Evolutionary conservation across 2,797 vertebrate genomes (phyloP).

Genomic region (Sarcophilus harrisii): DNA sequence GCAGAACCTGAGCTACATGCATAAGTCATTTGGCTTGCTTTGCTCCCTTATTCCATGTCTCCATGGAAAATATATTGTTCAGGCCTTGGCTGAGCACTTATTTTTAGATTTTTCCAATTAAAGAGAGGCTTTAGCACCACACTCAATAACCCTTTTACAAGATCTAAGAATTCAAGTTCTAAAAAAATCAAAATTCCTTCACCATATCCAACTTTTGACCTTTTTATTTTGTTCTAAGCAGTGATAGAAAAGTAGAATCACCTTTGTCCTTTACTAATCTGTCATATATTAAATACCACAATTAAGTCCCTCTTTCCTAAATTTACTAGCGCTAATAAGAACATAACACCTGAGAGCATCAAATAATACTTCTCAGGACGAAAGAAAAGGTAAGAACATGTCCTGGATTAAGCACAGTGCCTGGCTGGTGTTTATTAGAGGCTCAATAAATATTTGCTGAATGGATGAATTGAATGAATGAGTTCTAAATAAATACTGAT

Average conservation of each 20-base stretch:
- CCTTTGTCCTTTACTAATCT: neutral
- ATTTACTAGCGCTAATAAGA: neutral
- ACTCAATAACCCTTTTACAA: neutral
- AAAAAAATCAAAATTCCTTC: neutral
- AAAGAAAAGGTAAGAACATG: neutral
- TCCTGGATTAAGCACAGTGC: neutral
- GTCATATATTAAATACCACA: neutral
- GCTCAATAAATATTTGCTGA: neutral
- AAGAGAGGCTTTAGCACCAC: neutral
- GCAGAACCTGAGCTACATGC: neutral
- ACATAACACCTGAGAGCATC: neutral
- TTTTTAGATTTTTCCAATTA: neutral
- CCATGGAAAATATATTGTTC: neutral
- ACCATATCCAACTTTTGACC: neutral
- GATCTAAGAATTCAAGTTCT: neutral
- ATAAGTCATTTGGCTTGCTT: neutral
- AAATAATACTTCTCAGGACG: neutral
- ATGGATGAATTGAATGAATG: neutral
- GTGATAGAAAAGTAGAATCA: neutral
- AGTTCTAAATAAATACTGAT: neutral
- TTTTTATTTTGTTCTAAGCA: neutral
- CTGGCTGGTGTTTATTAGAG: neutral
- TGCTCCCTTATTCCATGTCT: neutral
- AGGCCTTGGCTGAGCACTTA: neutral
- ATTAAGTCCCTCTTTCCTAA: neutral